These are phyloP conservation scores for Ptiloglossa arizonensis DNA, from an alignment of 1,140 invertebrate species.

Conservation along the genomic window DNA sequence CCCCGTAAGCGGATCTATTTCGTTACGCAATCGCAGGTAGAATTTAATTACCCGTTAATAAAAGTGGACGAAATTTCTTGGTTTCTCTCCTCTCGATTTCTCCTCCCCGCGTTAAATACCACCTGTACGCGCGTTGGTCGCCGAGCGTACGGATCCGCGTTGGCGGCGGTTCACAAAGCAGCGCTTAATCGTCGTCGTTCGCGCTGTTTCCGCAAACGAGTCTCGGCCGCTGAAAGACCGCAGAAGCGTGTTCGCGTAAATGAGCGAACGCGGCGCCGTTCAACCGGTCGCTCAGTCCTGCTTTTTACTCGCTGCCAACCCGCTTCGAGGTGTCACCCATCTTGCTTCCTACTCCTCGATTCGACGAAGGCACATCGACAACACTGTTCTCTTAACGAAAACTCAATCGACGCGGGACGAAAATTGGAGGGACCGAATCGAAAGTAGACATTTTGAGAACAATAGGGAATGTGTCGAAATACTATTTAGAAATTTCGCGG, in stretches of 20 bases:
- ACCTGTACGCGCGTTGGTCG: neutral
- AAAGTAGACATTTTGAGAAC: no score
- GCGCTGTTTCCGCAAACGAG: constrained; percentile 45
- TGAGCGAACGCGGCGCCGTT: constrained; percentile 8
- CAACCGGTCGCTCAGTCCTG: neutral
- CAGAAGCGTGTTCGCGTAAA: constrained; percentile 44
- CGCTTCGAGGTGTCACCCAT: constrained; percentile 17
- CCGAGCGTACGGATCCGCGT: neutral
- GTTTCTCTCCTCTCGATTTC: no score
- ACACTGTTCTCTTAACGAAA: neutral
- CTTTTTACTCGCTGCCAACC: constrained; percentile 15
- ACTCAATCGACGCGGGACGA: neutral
- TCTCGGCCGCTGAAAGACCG: constrained; percentile 40
- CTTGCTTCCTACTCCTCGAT: constrained; percentile 41
- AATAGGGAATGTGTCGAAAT: no score
- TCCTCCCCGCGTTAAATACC: no score
- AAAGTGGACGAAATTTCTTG: no score
- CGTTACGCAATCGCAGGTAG: no score
- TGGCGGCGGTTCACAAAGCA: constrained; percentile 48
- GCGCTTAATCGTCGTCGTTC: constrained; percentile 56
- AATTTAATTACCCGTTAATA: no score
- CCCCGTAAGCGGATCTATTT: no score
- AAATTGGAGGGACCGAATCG: no score
- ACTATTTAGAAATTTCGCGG: no score
- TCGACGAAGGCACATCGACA: constrained; percentile 34